Evolutionary conservation across 2,797 vertebrate species (phyloP).

Genomic region (Ibycter americanus): DNA sequence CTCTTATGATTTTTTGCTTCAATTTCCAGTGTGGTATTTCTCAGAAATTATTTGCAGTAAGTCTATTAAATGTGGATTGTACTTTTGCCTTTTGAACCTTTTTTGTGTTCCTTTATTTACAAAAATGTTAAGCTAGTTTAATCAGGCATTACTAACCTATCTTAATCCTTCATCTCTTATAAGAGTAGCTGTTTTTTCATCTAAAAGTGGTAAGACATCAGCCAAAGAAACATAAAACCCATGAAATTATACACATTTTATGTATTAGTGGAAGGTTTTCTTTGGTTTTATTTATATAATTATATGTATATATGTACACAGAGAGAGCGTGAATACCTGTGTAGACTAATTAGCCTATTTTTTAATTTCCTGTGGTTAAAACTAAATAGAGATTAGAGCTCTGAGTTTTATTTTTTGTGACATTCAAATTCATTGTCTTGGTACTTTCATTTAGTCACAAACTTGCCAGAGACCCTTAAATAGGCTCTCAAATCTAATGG

Average conservation of each 20-base stretch:
- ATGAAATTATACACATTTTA: not conserved
- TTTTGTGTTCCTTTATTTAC: not conserved
- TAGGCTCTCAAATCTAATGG: not conserved
- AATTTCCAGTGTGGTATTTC: not conserved
- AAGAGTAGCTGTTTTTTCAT: no score
- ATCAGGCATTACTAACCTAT: not conserved
- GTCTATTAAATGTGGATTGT: not conserved
- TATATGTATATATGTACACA: not conserved
- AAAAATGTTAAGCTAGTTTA: slow-evolving; percentile 3
- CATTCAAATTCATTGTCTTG: not conserved
- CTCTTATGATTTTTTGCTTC: not conserved
- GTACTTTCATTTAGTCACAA: not conserved
- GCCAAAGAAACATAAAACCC: not conserved
- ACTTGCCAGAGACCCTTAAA: not conserved
- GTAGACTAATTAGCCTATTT: not conserved
- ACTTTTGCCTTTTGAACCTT: not conserved
- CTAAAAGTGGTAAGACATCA: not conserved
- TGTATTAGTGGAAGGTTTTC: not conserved
- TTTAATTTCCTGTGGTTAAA: not conserved
- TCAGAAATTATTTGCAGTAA: not conserved
- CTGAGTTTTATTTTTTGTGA: not conserved
- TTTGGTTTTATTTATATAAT: not conserved
- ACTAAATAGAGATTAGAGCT: not conserved
- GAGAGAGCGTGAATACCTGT: not conserved
- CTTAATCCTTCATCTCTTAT: not conserved